These are phyloP conservation scores for Leptodactylus fuscus DNA, from an alignment of 2,113 vertebrate genomes.

Conservation along the genomic window DNA sequence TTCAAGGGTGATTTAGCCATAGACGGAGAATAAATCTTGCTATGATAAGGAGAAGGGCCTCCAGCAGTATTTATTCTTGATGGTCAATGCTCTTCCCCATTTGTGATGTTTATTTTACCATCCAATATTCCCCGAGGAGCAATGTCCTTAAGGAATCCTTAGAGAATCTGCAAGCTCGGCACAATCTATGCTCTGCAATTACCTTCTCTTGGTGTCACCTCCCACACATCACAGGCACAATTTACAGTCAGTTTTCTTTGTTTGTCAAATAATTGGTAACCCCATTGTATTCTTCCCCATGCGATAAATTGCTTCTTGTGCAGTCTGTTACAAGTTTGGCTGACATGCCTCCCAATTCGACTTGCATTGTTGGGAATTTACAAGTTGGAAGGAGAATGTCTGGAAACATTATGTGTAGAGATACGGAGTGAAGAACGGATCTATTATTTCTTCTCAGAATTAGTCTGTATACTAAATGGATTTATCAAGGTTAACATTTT, in stretches of 20 bases:
- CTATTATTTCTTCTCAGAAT: background rate
- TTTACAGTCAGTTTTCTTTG: slow-evolving; percentile 16
- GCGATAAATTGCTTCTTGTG: background rate
- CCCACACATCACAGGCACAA: background rate
- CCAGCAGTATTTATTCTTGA: background rate
- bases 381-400: background rate
- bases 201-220: background rate
- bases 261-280: slow-evolving; percentile 36
- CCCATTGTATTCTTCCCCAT: background rate
- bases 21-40: background rate
- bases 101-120: slow-evolving; percentile 19
- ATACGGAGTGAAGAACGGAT: background rate
- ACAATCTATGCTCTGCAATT: slow-evolving; percentile 33
- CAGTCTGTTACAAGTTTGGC: background rate
- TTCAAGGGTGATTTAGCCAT: background rate
- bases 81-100: background rate
- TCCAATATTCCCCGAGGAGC: slow-evolving; percentile 4
- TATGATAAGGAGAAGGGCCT: background rate
- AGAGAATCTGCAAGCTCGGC: slow-evolving; percentile 10
- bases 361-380: background rate
- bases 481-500: background rate
- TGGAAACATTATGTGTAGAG: background rate
- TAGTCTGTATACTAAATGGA: background rate
- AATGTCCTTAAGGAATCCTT: slow-evolving; percentile 13
- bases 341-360: background rate